Evolutionary conservation across 2,888 invertebrate genomes (phyloP).

Genomic region (Belgica antarctica): DNA sequence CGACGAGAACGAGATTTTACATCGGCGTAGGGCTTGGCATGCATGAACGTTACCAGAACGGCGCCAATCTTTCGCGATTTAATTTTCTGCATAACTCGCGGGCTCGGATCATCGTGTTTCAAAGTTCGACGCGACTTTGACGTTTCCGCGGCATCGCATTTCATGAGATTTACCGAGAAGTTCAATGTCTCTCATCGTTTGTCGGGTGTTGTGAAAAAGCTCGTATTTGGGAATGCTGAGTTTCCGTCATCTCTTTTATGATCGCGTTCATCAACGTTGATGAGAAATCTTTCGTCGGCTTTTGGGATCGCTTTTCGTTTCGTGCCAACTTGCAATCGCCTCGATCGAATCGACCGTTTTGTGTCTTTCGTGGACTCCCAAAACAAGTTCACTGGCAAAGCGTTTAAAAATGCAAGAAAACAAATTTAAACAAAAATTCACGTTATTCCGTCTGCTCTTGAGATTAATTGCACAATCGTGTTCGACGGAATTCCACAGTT

Average conservation of each 20-base stretch:
- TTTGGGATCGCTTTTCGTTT: neutral
- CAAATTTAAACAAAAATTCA: slow-evolving; percentile 2
- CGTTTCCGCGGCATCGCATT: neutral
- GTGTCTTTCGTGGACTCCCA: neutral
- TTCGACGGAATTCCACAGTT: neutral
- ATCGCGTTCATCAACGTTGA: neutral
- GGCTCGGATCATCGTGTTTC: neutral
- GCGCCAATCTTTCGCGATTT: slow-evolving; percentile 6
- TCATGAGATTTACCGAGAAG: neutral
- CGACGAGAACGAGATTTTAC: slow-evolving; percentile 15
- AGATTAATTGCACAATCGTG: slow-evolving; percentile 4
- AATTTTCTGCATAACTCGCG: neutral
- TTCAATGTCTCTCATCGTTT: slow-evolving; percentile 26
- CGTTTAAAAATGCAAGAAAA: slow-evolving; percentile 25
- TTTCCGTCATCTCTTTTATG: slow-evolving; percentile 23
- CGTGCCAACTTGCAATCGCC: neutral
- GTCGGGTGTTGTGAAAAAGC: neutral
- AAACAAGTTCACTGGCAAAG: slow-evolving; percentile 38
- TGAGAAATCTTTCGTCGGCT: neutral
- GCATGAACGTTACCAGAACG: neutral
- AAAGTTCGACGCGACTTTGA: neutral
- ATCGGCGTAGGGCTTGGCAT: neutral
- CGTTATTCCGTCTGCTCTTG: slow-evolving; percentile 3
- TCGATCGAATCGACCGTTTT: slow-evolving; percentile 13
- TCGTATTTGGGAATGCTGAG: neutral